These are phyloP conservation scores for Pinna nobilis DNA, from an alignment of 1,140 invertebrate species.

Conservation along the genomic window DNA sequence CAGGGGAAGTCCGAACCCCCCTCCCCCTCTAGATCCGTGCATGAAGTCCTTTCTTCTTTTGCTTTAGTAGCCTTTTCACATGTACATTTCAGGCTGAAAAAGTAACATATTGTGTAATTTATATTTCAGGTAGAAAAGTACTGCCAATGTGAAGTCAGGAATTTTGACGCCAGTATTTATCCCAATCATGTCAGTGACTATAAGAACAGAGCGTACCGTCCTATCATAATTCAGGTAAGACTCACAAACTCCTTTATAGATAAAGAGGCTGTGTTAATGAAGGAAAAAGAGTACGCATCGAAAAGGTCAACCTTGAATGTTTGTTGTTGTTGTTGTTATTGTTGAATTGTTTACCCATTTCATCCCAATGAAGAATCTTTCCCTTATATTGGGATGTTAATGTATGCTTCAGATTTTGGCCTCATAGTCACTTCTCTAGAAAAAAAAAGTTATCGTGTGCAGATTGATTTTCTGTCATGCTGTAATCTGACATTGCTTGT, in stretches of 20 bases:
- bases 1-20: too few species aligned
- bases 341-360: background rate
- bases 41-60: too few species aligned
- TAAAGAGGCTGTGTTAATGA: background rate
- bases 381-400: background rate
- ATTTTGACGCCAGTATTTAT: slow-evolving; percentile 47
- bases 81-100: too few species aligned
- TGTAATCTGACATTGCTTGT: too few species aligned
- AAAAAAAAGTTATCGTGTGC: too few species aligned
- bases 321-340: background rate
- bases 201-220: slow-evolving; percentile 58
- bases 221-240: slow-evolving; percentile 64
- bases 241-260: background rate
- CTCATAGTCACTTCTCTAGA: too few species aligned
- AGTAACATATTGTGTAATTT: too few species aligned
- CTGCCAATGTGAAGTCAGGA: slow-evolving; percentile 60
- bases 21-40: too few species aligned
- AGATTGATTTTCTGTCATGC: too few species aligned
- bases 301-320: background rate
- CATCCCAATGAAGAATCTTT: background rate
- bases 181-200: slow-evolving; percentile 56
- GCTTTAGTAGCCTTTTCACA: too few species aligned
- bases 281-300: too few species aligned
- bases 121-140: slow-evolving; percentile 57
- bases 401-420: too few species aligned